These are phyloP conservation scores for Drosophila lini DNA, from an alignment of 1,140 invertebrate species.

Conservation along the genomic window DNA sequence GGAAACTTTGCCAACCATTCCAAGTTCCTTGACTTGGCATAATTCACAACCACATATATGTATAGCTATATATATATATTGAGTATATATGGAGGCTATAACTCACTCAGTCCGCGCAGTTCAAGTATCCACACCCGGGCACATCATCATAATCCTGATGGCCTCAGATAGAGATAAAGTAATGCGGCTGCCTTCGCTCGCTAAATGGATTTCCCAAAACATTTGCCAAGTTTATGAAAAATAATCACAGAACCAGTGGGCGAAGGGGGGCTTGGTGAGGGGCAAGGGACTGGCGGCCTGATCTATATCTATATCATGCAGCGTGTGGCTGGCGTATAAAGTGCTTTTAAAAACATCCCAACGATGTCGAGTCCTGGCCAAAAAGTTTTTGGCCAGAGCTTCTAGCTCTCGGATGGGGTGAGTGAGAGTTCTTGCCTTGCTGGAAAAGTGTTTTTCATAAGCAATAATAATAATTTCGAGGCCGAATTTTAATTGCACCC, in stretches of 20 bases:
- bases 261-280: neutral
- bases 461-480: conserved; percentile 80
- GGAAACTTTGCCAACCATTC: conserved; percentile 52
- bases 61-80: neutral
- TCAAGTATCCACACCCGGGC: conserved; percentile 41
- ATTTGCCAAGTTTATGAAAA: conserved; percentile 82
- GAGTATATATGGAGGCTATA: conserved; percentile 29
- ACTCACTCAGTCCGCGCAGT: conserved; percentile 20
- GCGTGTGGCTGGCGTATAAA: conserved; percentile 71
- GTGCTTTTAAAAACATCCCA: conserved; percentile 76
- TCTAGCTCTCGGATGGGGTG: conserved; percentile 8
- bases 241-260: conserved; percentile 62
- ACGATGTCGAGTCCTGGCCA: conserved; percentile 56
- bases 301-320: conserved; percentile 47
- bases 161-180: conserved; percentile 76
- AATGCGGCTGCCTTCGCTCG: conserved; percentile 65
- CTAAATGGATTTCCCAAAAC: conserved; percentile 77
- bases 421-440: conserved; percentile 11
- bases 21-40: conserved; percentile 58
- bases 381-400: conserved; percentile 45
- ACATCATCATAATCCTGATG: conserved; percentile 75
- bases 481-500: conserved; percentile 79
- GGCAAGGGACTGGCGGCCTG: conserved; percentile 3
- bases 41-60: conserved; percentile 33
- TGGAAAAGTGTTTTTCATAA: conserved; percentile 78